phyloP scores from a whole-genome alignment of 2,888 invertebrate genomes.

The Drosophila anceps region DNA sequence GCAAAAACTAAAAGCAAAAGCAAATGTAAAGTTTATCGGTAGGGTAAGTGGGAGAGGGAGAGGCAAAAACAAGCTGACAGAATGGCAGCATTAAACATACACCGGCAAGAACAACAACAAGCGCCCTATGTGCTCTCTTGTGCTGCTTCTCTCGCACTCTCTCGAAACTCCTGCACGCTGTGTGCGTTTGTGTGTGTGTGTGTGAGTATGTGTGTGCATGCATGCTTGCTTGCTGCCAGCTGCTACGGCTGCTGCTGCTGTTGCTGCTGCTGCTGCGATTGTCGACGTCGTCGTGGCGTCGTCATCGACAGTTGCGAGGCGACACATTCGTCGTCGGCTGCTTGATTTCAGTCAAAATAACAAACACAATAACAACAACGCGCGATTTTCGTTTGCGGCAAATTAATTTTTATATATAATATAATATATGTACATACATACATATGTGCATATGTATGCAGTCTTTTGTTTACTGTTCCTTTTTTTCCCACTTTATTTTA shows the following conservation, averaged over 20 bases:
- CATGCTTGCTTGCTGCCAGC: slow-evolving; percentile 39
- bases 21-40: slow-evolving; percentile 21
- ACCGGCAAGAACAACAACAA: slow-evolving; percentile 39
- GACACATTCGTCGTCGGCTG: slow-evolving; percentile 59
- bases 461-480: slow-evolving; percentile 9
- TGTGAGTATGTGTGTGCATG: slow-evolving; percentile 22
- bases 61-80: slow-evolving; percentile 16
- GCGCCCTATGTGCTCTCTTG: slow-evolving; percentile 34
- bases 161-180: slow-evolving; percentile 20
- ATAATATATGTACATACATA: background rate
- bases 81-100: slow-evolving; percentile 39
- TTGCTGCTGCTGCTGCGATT: slow-evolving; percentile 23
- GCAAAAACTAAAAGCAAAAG: slow-evolving; percentile 16
- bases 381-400: slow-evolving; percentile 46
- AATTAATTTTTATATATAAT: slow-evolving; percentile 35
- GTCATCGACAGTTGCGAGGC: slow-evolving; percentile 55
- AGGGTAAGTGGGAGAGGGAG: background rate
- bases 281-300: slow-evolving; percentile 29
- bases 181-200: slow-evolving; percentile 9
- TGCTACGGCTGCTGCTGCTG: slow-evolving; percentile 21
- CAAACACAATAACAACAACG: slow-evolving; percentile 57
- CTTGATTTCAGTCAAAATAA: slow-evolving; percentile 55
- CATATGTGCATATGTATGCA: slow-evolving; percentile 1
- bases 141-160: slow-evolving; percentile 9
- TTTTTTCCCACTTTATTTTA: slow-evolving; percentile 1